Evolutionary conservation across 2,113 vertebrate species (phyloP), one percentile per base, ranked within the genome.

Genomic region (Loxodonta africana): DNA sequence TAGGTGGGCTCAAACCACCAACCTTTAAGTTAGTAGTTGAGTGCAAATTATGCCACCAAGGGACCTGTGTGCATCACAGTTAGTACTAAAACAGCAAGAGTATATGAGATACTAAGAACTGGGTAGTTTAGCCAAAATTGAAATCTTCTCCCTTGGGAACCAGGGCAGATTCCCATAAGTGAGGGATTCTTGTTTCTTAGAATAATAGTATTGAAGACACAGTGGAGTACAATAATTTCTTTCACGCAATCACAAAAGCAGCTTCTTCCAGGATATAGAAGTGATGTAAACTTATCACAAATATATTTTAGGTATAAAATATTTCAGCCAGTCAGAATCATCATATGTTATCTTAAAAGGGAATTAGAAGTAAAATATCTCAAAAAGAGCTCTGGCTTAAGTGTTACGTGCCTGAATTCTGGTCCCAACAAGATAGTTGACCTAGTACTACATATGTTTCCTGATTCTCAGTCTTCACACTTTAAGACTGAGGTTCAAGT

Each of bases 101-200:
- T 5, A 44, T 92, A 89, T 23, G 41, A 92, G 25, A 80, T 74
- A 26, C 17, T 85, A 57, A 82, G 48, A 46, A 57, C 20, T 89
- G 67, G 46, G 80, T 85, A 80, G 88, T 95, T 37, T 78, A 48
- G 17, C 28, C 26, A 89, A 30, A 90, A 71, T 73, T 25, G 62
- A 96, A 91, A 86, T 90, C 26, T 80, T 77, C 73, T 48, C 63
- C 57, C 86, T 91, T 73, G 73, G 65, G 84, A 94, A 28, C 41
- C 60, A 46, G 63, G 63, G 28, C 57, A 74, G 18, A 81, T 95
- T 93, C 37, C 28, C 83, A 30, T 87, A 60, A 74, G 12, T 81
- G 51, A 81, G 46, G 69, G 69, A 20, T 20, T 73, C 69, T 12
- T 73, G 17, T 73, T 73, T 20, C 6, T 37, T 73, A 20, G 69